phyloP scores from a whole-genome alignment of 37 sponge, comb jelly and placozoan species.

The Oopsacas minuta region DNA sequence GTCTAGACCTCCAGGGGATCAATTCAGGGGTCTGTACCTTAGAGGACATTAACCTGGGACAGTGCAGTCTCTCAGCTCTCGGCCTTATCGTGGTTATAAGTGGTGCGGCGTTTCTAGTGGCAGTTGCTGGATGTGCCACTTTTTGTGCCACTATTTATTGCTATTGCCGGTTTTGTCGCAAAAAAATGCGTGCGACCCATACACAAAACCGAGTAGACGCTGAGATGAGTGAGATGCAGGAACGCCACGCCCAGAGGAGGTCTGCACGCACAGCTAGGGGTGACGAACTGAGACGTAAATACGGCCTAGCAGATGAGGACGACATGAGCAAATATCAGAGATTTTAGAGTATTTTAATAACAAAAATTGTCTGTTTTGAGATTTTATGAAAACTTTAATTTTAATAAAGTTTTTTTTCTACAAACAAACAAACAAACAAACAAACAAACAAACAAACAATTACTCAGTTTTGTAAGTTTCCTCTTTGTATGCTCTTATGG shows the following conservation, averaged over 20 bases:
- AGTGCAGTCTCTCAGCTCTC: not conserved
- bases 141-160: not conserved
- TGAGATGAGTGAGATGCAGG: not conserved
- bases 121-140: not conserved
- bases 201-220: not conserved
- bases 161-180: conserved; percentile 6
- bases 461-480: not conserved
- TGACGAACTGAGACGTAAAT: not conserved
- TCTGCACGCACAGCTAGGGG: not conserved
- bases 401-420: too few species aligned
- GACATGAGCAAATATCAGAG: not conserved
- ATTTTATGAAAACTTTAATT: not conserved
- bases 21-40: not conserved
- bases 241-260: not conserved
- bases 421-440: not conserved
- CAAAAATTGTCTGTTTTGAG: too few species aligned
- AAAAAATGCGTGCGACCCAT: not conserved
- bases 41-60: not conserved
- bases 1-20: not conserved
- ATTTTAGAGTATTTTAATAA: too few species aligned
- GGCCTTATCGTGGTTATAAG: not conserved
- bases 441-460: not conserved
- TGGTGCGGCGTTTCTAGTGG: not conserved
- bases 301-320: not conserved
- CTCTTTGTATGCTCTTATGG: not conserved